Evolutionary conservation across 1,140 invertebrate genomes (phyloP).

Genomic region (Drosophila kanapiae): DNA sequence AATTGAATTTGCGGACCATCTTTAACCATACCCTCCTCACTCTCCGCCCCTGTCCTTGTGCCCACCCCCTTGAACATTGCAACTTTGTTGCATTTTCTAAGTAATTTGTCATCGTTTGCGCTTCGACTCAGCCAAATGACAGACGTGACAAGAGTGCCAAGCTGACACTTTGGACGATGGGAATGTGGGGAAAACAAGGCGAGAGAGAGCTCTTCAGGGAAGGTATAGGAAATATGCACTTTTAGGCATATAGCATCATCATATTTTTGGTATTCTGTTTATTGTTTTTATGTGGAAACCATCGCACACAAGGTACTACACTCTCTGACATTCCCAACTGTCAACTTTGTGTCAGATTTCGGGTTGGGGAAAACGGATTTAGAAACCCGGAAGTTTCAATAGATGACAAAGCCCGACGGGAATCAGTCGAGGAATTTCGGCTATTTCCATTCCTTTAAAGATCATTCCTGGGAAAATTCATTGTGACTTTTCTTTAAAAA

Average conservation of each 20-base stretch:
- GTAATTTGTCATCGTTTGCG: constrained; percentile 77
- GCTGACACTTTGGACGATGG: background rate
- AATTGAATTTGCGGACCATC: constrained; percentile 71
- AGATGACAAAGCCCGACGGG: constrained; percentile 20
- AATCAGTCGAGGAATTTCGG: background rate
- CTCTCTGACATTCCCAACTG: constrained; percentile 5
- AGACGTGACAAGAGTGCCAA: constrained; percentile 40
- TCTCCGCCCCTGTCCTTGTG: background rate
- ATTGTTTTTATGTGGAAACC: constrained; percentile 34
- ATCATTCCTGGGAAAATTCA: constrained; percentile 9
- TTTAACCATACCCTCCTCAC: constrained; percentile 6
- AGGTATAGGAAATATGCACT: background rate
- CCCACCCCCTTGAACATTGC: constrained; percentile 32
- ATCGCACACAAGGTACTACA: background rate
- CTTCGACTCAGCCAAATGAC: constrained; percentile 53
- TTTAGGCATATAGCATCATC: constrained; percentile 1
- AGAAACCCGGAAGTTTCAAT: constrained; percentile 63
- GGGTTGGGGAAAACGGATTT: constrained; percentile 2
- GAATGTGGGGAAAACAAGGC: background rate
- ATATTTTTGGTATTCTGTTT: constrained; percentile 27
- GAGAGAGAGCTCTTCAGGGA: background rate
- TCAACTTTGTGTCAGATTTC: constrained; percentile 18
- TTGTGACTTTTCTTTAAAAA: constrained; percentile 4
- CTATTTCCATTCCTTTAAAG: background rate
- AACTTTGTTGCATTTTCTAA: constrained; percentile 80